Conservation (phyloP, 2,797 vertebrate species). For the Heteromormyrus szaboi region DNA sequence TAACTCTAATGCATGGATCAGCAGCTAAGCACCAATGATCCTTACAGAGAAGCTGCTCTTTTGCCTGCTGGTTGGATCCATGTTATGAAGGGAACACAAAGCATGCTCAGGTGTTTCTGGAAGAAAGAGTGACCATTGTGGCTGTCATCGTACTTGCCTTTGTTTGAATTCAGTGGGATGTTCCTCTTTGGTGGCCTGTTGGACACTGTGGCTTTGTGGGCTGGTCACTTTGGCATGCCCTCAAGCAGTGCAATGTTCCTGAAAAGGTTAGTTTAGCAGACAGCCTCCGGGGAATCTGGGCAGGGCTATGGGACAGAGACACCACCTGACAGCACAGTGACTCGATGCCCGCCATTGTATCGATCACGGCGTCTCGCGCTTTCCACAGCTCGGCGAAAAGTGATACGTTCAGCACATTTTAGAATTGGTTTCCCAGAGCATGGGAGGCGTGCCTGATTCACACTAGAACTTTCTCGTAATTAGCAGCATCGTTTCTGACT, state of each 20-base stretch:
- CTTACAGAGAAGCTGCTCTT: not conserved
- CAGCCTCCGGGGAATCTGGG: not conserved
- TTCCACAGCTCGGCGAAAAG: not conserved
- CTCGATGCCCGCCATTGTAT: not conserved
- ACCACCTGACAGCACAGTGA: not conserved
- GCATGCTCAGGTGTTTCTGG: not conserved
- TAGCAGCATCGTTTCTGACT: not conserved
- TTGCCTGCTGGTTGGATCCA: not conserved
- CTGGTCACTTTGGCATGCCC: not conserved
- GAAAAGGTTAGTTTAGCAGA: not conserved
- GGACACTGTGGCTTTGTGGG: not conserved
- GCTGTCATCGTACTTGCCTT: not conserved
- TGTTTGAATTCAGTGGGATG: not conserved
- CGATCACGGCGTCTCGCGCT: not conserved
- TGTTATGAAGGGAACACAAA: not conserved
- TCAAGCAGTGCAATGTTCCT: not conserved
- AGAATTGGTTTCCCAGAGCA: not conserved
- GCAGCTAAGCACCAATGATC: not conserved
- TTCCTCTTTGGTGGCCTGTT: not conserved
- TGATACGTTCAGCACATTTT: not conserved
- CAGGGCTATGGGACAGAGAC: not conserved
- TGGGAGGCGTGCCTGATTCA: not conserved
- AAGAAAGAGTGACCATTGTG: not conserved
- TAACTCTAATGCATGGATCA: slow-evolving; percentile 15
- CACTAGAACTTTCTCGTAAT: not conserved